Base-by-base conservation (phyloP, 2,797 vertebrate genomes). In the Mus spretus region DNA sequence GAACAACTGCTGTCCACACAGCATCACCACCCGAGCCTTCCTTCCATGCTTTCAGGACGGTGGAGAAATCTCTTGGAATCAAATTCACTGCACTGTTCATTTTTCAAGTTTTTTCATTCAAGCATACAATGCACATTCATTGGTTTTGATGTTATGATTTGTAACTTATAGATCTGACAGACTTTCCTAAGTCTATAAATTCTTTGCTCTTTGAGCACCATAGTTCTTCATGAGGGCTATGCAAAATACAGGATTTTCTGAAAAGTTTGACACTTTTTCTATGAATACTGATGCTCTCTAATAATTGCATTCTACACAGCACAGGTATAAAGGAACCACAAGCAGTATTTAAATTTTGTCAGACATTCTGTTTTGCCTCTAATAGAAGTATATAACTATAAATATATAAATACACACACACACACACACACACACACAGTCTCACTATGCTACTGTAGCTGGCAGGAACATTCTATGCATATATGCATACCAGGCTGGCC, bases 101-200 rank as follows among this genome's bases (percentile, higher is more conserved):
- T 89, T 96, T 28, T 55, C 9, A 34, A 85, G 47, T 79, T 70
- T 61, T 61, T 87, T 93, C 47, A 61, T 84, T 70, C 59, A 19
- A 31, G 78, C 72, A 74, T 7, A n/a, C 31, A 92, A 14, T 91
- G 34, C 88, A 53, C 77, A 94, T 59, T 89, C n/a, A 84, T 55
- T 85, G 50, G 79, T 74, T 94, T 34, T 86, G 83, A 90, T 53
- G 34, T 44, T 84, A 47, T 75, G 59, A 70, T 78, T 93, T 95
- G 13, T 70, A 70, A 75, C 84, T 74, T 89, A 91, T 61, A 77
- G 74, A 70, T 86, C 61, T 50, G 77, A 93, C 31, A 47, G 22
- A 61, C 26, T 55, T 53, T 80, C 47, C 82, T 67, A 50, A 53
- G 19, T n/a, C 53, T 90, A 37, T 47, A 84, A 80, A 53, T 14